These are phyloP conservation scores for Murina feae DNA, from an alignment of 2,113 vertebrate genomes.

Conservation along the genomic window DNA sequence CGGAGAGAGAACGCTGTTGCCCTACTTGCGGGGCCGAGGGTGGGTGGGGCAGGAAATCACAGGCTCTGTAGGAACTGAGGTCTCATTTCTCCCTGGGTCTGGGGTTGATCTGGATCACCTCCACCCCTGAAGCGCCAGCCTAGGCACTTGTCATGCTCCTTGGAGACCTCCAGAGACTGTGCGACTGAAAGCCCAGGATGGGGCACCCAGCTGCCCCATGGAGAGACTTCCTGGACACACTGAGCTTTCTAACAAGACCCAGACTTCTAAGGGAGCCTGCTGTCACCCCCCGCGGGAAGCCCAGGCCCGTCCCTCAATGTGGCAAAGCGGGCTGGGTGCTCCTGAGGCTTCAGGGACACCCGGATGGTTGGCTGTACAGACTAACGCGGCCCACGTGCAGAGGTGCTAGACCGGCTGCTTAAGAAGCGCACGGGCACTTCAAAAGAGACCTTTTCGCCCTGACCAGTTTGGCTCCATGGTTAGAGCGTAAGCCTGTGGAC, in stretches of 20 bases:
- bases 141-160: neutral
- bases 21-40: neutral
- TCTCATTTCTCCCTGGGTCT: neutral
- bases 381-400: neutral
- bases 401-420: neutral
- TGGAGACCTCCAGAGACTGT: neutral
- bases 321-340: neutral
- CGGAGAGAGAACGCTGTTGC: neutral
- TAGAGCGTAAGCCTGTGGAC: too few species aligned
- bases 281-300: neutral
- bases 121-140: neutral
- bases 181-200: neutral
- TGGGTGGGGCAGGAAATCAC: neutral
- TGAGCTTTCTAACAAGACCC: neutral
- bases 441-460: neutral
- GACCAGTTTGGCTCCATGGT: too few species aligned
- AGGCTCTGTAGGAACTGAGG: neutral
- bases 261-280: neutral
- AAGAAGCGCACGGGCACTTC: neutral
- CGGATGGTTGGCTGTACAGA: neutral
- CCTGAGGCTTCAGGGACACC: neutral
- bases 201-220: neutral
- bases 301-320: neutral
- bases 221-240: neutral
- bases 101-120: neutral